Base-by-base conservation (phyloP, 2,888 invertebrate species). In the Sceliomorpha sp. region DNA sequence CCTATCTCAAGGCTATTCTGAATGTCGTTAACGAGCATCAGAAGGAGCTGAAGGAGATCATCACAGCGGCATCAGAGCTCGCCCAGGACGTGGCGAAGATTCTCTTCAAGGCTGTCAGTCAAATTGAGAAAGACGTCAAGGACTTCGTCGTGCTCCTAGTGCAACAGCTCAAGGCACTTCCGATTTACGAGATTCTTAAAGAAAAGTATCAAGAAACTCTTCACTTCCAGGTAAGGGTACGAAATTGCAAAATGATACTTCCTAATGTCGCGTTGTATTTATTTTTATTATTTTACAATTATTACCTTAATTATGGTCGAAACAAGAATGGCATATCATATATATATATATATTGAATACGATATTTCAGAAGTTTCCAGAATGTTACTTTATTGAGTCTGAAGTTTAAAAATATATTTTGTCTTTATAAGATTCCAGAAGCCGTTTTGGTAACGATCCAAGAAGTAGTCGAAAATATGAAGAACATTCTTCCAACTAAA, bases 11-110 rank as follows among this genome's bases (percentile, higher is more conserved):
- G 8, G 87, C 91, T 27, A 72, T 91, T 31, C 81, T 90, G 0
- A 90, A 91, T 75, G 88, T 93, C 81, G 85, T 92, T 51, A 92
- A 93, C 73, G 90, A 91, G 56, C 92, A 93, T 83, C 92, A 93
- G 85, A 91, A 90, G 8, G 93, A 94, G 75, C 87, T 94, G 0
- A 91, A 93, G 67, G 91, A 92, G 72, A 79, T 93, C 1, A 89
- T 91, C 36, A 89, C 90, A 48, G 86, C 89, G 0, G 75, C 81
- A 0, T 84, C 89, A 5, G 89, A 90, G 44, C 34, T 91, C 0
- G 62, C 77, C 1, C 84, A 84, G 70, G 89, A 89, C 42, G 40
- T 88, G 10, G 87, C 83, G 0, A 85, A 88, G 53, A 79, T 87
- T 29, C 10, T 87, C 15, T 74, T 80, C 32, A 85, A 87, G 56